Evolutionary conservation across 2,113 vertebrate species (phyloP).

Genomic region (Serinus canaria): DNA sequence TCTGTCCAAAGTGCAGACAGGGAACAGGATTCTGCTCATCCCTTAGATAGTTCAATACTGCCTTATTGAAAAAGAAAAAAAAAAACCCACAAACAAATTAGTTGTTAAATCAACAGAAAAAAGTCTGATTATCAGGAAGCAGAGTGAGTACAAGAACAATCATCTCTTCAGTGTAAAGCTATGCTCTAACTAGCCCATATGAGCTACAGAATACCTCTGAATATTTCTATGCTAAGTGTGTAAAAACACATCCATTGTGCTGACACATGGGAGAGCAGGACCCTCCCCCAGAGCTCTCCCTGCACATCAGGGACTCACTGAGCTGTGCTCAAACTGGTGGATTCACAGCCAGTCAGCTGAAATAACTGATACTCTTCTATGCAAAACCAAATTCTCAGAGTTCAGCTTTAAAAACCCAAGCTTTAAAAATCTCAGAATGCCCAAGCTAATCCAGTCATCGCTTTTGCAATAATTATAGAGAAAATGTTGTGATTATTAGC

Average conservation of each 20-base stretch:
- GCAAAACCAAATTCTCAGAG: background rate
- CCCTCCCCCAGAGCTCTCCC: background rate
- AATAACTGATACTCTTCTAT: background rate
- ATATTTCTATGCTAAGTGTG: background rate
- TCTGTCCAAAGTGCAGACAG: background rate
- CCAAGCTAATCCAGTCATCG: slow-evolving; percentile 23
- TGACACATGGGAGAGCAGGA: background rate
- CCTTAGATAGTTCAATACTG: background rate
- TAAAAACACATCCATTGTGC: background rate
- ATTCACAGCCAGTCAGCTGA: background rate
- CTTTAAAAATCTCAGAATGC: slow-evolving; percentile 1
- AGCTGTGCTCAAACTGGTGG: background rate
- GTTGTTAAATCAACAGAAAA: background rate
- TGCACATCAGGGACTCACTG: background rate
- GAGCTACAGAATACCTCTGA: background rate
- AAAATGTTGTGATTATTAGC: slow-evolving; percentile 34
- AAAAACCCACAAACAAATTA: background rate
- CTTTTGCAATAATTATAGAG: slow-evolving; percentile 5
- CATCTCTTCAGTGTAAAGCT: background rate
- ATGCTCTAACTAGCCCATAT: background rate
- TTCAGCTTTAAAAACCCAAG: background rate
- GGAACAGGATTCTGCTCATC: background rate
- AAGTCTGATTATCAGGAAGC: background rate
- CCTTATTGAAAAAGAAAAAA: background rate
- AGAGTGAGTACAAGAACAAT: background rate